These are phyloP conservation scores for Rhinogobio ventralis DNA, from an alignment of 2,797 vertebrate species.

Conservation along the genomic window DNA sequence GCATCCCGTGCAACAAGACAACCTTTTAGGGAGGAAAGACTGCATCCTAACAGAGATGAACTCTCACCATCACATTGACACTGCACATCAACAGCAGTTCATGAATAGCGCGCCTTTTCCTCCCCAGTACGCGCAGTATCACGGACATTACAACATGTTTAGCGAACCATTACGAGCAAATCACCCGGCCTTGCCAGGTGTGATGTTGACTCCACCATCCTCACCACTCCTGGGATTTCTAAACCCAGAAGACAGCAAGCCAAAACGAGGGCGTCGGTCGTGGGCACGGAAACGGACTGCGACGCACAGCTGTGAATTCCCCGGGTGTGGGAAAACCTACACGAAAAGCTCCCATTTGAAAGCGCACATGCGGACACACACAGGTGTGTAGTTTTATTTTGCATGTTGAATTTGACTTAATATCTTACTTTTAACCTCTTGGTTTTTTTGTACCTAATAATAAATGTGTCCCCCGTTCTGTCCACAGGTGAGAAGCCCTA, in stretches of 20 bases:
- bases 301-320: constrained; percentile 92
- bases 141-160: constrained; percentile 83
- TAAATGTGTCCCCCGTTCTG: not conserved
- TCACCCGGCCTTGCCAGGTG: constrained; percentile 78
- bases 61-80: constrained; percentile 60
- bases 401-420: not conserved
- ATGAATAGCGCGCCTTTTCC: constrained; percentile 69
- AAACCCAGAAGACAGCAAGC: constrained; percentile 80
- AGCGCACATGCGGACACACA: constrained; percentile 93
- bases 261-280: constrained; percentile 86
- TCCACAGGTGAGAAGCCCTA: constrained; percentile 91
- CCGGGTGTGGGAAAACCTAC: constrained; percentile 92
- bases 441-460: not conserved
- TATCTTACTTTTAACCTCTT: not conserved
- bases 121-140: constrained; percentile 78
- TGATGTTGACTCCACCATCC: constrained; percentile 88
- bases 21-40: constrained; percentile 67
- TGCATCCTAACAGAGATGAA: constrained; percentile 68
- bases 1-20: constrained; percentile 65
- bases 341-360: constrained; percentile 95
- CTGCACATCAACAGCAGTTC: constrained; percentile 68
- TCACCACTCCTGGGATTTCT: constrained; percentile 89
- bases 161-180: constrained; percentile 77
- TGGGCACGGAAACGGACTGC: constrained; percentile 91
- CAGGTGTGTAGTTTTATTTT: constrained; percentile 75